Conservation (phyloP, 2,888 invertebrate species). For the Cheilosia grossa region DNA sequence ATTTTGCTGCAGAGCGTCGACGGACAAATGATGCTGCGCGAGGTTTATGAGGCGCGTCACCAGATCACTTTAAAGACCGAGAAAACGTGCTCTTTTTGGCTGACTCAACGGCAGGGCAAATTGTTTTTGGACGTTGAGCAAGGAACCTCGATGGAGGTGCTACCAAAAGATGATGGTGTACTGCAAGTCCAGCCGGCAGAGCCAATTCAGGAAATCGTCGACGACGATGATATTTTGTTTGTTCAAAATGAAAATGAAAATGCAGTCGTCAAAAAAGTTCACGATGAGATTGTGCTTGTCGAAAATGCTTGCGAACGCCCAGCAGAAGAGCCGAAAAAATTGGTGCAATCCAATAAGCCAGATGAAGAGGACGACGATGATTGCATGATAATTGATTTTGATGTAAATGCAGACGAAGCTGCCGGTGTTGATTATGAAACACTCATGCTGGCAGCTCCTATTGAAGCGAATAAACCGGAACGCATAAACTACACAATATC, state of each 20-base stretch:
- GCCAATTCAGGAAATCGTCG: constrained; percentile 14
- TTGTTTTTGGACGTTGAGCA: constrained; percentile 78
- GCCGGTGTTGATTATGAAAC: constrained; percentile 6
- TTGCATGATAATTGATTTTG: constrained; percentile 79
- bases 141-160: not conserved
- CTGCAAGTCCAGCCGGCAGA: too few relatives aligned
- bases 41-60: constrained; percentile 80
- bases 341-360: not conserved
- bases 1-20: constrained; percentile 81
- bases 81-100: constrained; percentile 81
- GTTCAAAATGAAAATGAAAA: not conserved
- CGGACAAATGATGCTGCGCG: constrained; percentile 81
- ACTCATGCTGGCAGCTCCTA: not conserved
- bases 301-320: not conserved
- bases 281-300: not conserved
- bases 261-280: not conserved
- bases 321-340: not conserved
- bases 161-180: not conserved
- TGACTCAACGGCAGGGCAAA: constrained; percentile 79
- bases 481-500: constrained; percentile 58
- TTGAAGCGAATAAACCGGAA: not conserved
- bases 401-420: constrained; percentile 14
- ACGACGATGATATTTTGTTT: constrained; percentile 4
- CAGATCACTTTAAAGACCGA: constrained; percentile 75
- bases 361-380: constrained; percentile 71